Base-by-base conservation (phyloP, 1,140 invertebrate genomes). In the Procambarus clarkii region DNA sequence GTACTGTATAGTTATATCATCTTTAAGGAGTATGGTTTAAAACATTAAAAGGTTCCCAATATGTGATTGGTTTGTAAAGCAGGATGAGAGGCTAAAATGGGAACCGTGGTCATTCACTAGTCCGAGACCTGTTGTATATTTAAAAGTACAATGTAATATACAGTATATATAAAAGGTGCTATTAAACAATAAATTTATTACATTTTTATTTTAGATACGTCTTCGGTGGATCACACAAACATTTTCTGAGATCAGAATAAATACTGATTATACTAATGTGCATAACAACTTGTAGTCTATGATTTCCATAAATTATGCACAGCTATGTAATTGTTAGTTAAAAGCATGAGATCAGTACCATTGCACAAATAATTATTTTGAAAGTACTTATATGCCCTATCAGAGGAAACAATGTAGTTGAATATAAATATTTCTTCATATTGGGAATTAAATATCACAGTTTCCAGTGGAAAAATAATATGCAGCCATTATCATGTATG, bases 211-310 rank as follows among this genome's bases (percentile, higher is more conserved):
- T 64, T 79, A 58, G 76, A 91, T 91, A 90, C 78, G 83, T 91
- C 89, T 86, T 85, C 71, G 77, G 86, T 88, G 74, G 89, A 91
- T 91, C 89, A 91, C 89, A 91, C 89, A 84, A 80, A 76, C 69
- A 91, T 78, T 80, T 91, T 45, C 54, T 91, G 89, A 91, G 89
- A 91, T 91, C 89, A 79, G 82, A 85, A 89, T 91, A 91, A 91
- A 91, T 91, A 91, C 88, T 90, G 89, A 80, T 45, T 91, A 91
- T 50, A 85, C 82, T 60, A 80, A 80, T 58, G 64, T 82, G 79
- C 34, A 83, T 83, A 79, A 48, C 77, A 79, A 9, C 1, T 69
- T 78, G 50, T 86, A 24, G 78, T 78, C 45, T 58, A 86, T 18
- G 48, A 60, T 77, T 77, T 86, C 50, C 84, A 76, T n/a, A 76